Conservation (phyloP, 64 coral and sea anemone genomes). For the Acropora yongei region DNA sequence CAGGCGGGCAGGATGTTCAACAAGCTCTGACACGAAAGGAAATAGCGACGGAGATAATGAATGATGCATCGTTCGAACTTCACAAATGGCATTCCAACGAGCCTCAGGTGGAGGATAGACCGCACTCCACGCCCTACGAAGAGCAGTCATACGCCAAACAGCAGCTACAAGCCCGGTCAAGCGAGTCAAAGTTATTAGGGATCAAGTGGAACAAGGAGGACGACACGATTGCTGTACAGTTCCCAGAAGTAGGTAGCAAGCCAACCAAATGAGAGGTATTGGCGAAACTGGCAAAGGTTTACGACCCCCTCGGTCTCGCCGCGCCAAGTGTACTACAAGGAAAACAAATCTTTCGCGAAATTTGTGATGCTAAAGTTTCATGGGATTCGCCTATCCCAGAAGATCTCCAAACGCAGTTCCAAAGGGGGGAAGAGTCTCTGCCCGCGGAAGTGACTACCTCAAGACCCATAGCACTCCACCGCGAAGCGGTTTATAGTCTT, state of each 20-base stretch:
- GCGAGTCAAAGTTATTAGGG: conserved; percentile 9
- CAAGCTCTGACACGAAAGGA: conserved; percentile 39
- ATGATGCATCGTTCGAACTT: conserved; percentile 52
- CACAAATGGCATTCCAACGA: conserved; percentile 28
- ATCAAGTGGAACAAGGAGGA: neutral
- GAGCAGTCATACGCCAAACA: too few species aligned
- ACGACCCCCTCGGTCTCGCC: conserved; percentile 40
- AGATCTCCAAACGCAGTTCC: neutral
- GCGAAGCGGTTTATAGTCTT: too few species aligned
- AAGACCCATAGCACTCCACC: conserved; percentile 1
- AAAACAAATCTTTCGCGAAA: conserved; percentile 27
- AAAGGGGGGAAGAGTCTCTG: conserved; percentile 6
- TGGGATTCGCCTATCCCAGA: conserved; percentile 40
- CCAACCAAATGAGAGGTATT: too few species aligned
- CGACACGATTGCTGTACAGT: too few species aligned
- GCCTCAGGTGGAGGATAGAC: neutral
- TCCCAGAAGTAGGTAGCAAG: too few species aligned
- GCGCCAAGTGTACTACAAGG: neutral
- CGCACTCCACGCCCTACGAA: neutral
- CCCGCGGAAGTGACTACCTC: neutral
- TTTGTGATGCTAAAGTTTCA: conserved; percentile 19
- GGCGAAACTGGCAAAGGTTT: conserved; percentile 32
- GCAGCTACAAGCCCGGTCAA: neutral
- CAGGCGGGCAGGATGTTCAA: conserved; percentile 35
- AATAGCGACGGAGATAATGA: conserved; percentile 44